Evolutionary conservation across 1,140 invertebrate species (phyloP).

Genomic region (Medauroidea extradentata): DNA sequence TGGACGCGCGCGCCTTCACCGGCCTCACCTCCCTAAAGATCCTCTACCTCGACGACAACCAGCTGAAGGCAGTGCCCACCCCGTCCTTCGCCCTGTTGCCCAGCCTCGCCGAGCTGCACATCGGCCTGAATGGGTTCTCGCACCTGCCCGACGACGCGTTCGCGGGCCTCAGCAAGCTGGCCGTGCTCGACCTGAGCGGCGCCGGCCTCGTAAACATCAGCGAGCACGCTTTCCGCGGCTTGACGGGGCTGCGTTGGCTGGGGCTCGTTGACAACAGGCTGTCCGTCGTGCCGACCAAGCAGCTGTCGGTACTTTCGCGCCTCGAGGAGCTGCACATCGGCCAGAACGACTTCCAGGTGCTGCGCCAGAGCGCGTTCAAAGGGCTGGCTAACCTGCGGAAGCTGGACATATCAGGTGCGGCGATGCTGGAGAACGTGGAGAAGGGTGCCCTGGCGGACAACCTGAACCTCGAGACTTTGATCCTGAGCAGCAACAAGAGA

Average conservation of each 20-base stretch:
- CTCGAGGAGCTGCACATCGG: slow-evolving; percentile 76
- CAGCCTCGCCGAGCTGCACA: slow-evolving; percentile 73
- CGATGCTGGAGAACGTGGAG: slow-evolving; percentile 62
- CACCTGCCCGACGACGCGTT: slow-evolving; percentile 69
- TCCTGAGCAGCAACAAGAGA: slow-evolving; percentile 70
- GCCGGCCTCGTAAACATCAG: slow-evolving; percentile 73
- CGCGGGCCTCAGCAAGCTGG: slow-evolving; percentile 63
- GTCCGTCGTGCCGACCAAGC: slow-evolving; percentile 65
- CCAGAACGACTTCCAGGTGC: slow-evolving; percentile 68
- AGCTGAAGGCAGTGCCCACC: slow-evolving; percentile 68
- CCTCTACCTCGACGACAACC: slow-evolving; percentile 81
- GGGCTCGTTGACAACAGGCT: slow-evolving; percentile 76
- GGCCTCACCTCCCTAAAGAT: slow-evolving; percentile 69
- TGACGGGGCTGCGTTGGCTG: slow-evolving; percentile 65
- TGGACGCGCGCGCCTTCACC: slow-evolving; percentile 70
- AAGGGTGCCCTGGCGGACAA: slow-evolving; percentile 74
- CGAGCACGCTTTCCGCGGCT: slow-evolving; percentile 66
- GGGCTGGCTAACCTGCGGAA: slow-evolving; percentile 69
- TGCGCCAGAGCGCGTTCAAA: slow-evolving; percentile 67
- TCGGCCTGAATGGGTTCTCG: slow-evolving; percentile 77
- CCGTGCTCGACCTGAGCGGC: slow-evolving; percentile 71
- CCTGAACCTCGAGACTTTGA: slow-evolving; percentile 71
- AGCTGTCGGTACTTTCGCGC: slow-evolving; percentile 62
- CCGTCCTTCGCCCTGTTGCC: slow-evolving; percentile 63
- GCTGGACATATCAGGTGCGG: slow-evolving; percentile 71